A percentile compares a stretch with the other conserved stretches of the same genome.
Evolutionary conservation across 1,140 invertebrate genomes (phyloP).

Genomic region (Caenorhabditis latens): DNA sequence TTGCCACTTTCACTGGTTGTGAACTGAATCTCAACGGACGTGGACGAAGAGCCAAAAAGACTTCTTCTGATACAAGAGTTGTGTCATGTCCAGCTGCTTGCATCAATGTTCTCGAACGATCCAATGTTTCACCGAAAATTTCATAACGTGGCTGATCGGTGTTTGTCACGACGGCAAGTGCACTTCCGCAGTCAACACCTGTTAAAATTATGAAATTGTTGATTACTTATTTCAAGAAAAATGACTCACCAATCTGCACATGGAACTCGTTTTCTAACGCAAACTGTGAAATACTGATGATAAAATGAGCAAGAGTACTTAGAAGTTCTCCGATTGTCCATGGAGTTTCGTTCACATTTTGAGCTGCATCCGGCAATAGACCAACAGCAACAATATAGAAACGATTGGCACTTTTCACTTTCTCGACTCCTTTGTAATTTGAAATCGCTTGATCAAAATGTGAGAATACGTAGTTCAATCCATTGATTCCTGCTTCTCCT

Average conservation of each 20-base stretch:
- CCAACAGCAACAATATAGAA: slow-evolving; percentile 74
- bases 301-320: slow-evolving; percentile 73
- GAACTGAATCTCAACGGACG: slow-evolving; percentile 72
- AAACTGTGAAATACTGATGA: slow-evolving; percentile 69
- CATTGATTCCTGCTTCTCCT: slow-evolving; percentile 62
- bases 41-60: slow-evolving; percentile 74
- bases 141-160: slow-evolving; percentile 72
- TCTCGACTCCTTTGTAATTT: slow-evolving; percentile 71
- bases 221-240: not conserved
- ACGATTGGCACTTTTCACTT: slow-evolving; percentile 72
- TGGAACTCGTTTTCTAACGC: slow-evolving; percentile 70
- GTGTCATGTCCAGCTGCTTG: slow-evolving; percentile 67
- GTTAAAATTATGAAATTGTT: not conserved
- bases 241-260: slow-evolving; percentile 67
- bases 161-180: slow-evolving; percentile 76
- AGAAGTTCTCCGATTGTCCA: slow-evolving; percentile 76
- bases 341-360: slow-evolving; percentile 75
- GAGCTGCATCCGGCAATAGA: slow-evolving; percentile 73
- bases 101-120: slow-evolving; percentile 69
- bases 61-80: slow-evolving; percentile 75
- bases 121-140: slow-evolving; percentile 70
- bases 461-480: slow-evolving; percentile 62
- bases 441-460: slow-evolving; percentile 64
- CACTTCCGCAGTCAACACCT: slow-evolving; percentile 74
- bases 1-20: slow-evolving; percentile 66